These are phyloP conservation scores for Gonatopus flavifemur DNA, from an alignment of 1,140 invertebrate species.

Conservation along the genomic window DNA sequence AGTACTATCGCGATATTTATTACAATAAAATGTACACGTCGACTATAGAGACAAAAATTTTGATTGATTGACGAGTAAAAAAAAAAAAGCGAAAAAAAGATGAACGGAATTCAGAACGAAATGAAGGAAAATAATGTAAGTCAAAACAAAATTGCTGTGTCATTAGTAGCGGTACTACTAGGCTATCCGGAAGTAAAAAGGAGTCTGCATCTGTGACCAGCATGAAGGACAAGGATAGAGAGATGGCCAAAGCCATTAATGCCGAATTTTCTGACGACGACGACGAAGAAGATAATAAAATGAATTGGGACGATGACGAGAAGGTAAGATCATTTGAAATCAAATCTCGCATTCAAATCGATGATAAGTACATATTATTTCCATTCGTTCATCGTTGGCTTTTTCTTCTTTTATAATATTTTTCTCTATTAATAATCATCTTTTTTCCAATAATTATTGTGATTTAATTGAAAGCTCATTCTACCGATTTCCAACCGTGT, in stretches of 20 bases:
- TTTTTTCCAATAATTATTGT: too few species aligned
- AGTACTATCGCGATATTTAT: slow-evolving; percentile 39
- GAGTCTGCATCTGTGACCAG: slow-evolving; percentile 48
- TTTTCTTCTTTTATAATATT: too few species aligned
- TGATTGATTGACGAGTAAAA: slow-evolving; percentile 33
- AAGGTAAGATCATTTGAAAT: slow-evolving; percentile 40
- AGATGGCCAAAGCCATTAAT: slow-evolving; percentile 56
- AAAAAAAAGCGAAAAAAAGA: slow-evolving; percentile 31
- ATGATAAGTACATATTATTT: slow-evolving; percentile 1
- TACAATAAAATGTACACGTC: too few species aligned
- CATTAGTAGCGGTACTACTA: slow-evolving; percentile 55
- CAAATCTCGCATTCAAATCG: background rate
- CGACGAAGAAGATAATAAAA: slow-evolving; percentile 49
- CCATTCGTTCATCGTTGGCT: slow-evolving; percentile 1
- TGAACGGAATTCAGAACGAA: slow-evolving; percentile 34
- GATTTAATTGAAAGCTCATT: too few species aligned
- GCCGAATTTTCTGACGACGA: slow-evolving; percentile 55
- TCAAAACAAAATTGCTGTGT: slow-evolving; percentile 54
- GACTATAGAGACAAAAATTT: slow-evolving; percentile 41
- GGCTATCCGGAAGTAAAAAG: slow-evolving; percentile 57
- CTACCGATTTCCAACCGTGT: too few species aligned
- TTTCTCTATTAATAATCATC: slow-evolving; percentile 2
- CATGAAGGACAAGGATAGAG: slow-evolving; percentile 56
- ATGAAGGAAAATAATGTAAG: slow-evolving; percentile 47
- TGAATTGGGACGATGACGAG: slow-evolving; percentile 52